Base-by-base conservation (phyloP, 2,797 vertebrate genomes). In the Takifugu rubripes region DNA sequence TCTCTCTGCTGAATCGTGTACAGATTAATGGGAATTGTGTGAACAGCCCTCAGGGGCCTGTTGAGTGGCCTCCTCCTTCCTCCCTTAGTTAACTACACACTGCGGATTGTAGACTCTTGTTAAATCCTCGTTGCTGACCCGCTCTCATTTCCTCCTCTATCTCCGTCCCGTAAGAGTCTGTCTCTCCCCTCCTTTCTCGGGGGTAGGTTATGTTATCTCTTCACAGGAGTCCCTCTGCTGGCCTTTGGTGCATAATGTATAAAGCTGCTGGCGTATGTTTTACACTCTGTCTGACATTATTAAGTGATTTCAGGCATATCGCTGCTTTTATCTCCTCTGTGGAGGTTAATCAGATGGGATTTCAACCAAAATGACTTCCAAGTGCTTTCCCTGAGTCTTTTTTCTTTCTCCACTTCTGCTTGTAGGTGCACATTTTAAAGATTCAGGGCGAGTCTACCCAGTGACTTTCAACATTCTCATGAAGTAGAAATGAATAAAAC, bases 181-280 rank as follows among this genome's bases (percentile, higher is more conserved):
- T 52, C 59, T 27, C 70, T 67, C 62, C 26, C 5, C 21, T 21
- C 59, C 61, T 73, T 68, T 70, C 78, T 65, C 15, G 6, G 53
- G 70, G 78, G 59, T 52, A 60, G 74, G 75, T 78, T 70, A 72
- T 82, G 83, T 88, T 88, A 88, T 91, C 75, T 83, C 84, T 91
- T 85, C 79, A 25, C 83, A 61, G 78, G 72, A 86, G 77, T 84
- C 83, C 70, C 83, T 88, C 86, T 70, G 65, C 77, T 75, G 76
- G 83, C 67, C 81, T 83, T 83, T 69, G 68, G 84, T 84, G 86
- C 85, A 88, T 91, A 88, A 90, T 87, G 86, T 84, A 89, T 87
- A 78, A 90, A 90, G 80, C 79, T 75, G 49, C 58, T 51, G 74
- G 78, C 88, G 86, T 87, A 85, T 89, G 86, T 87, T 87, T 86